phyloP scores from a whole-genome alignment of 2,888 invertebrate genomes.

The Tipula helvola region DNA sequence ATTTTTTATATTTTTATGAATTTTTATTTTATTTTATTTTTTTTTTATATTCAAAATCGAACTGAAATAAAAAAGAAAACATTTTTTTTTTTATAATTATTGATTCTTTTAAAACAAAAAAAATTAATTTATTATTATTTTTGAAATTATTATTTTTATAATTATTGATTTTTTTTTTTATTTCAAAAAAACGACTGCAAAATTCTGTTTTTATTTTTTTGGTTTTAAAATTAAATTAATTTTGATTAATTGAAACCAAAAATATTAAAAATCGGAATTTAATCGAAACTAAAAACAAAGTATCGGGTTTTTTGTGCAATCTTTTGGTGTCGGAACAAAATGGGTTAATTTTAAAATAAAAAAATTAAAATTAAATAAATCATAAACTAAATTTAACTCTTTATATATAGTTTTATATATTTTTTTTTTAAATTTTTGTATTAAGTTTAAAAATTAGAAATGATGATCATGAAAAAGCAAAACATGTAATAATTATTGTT shows the following conservation, averaged over 20 bases:
- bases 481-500: background rate
- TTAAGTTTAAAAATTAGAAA: background rate
- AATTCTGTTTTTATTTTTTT: background rate
- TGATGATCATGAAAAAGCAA: background rate
- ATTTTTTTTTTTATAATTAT: background rate
- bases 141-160: background rate
- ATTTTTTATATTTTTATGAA: slow-evolving; percentile 4
- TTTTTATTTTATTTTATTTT: background rate
- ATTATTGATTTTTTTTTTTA: slow-evolving; percentile 9
- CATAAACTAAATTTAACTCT: background rate
- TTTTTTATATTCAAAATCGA: background rate
- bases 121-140: slow-evolving; percentile 6
- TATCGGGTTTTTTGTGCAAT: slow-evolving; percentile 79
- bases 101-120: background rate
- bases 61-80: slow-evolving; percentile 8
- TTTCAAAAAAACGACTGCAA: slow-evolving; percentile 8
- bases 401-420: background rate
- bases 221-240: background rate
- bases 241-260: background rate
- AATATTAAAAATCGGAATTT: background rate
- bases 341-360: slow-evolving; percentile 6
- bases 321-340: slow-evolving; percentile 47
- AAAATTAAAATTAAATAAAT: background rate
- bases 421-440: background rate
- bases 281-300: slow-evolving; percentile 40